These are phyloP conservation scores for Acrocephalus kingi DNA, from an alignment of 2,113 vertebrate species.

Conservation along the genomic window DNA sequence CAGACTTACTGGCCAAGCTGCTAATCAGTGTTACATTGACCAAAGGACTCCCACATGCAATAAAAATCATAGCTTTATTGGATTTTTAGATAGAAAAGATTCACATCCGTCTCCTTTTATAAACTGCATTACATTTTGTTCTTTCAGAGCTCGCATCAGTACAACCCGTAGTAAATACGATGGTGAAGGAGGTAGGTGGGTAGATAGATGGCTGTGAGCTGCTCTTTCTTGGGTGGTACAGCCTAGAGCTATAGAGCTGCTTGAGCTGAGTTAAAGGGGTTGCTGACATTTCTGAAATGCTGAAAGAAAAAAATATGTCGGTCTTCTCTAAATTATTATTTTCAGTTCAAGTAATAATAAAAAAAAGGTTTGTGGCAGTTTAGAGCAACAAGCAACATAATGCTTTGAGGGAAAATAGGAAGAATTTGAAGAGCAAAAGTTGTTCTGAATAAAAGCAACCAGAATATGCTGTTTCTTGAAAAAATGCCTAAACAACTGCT, in stretches of 20 bases:
- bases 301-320: background rate
- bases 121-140: conserved; percentile 8
- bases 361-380: background rate
- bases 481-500: background rate
- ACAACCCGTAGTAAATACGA: background rate
- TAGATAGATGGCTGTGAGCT: background rate
- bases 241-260: background rate
- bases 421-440: background rate
- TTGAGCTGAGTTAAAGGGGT: background rate
- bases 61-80: conserved; percentile 56
- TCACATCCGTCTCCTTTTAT: conserved; percentile 27
- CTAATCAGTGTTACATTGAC: conserved; percentile 29
- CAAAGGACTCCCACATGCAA: conserved; percentile 43
- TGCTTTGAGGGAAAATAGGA: conserved; percentile 4
- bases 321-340: background rate
- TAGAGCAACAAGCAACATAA: background rate
- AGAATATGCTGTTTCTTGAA: conserved; percentile 9
- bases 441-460: background rate
- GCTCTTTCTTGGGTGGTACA: conserved; percentile 10
- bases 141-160: background rate
- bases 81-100: conserved; percentile 40
- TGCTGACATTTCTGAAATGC: conserved; percentile 10
- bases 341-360: background rate
- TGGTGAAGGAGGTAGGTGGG: background rate
- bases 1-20: conserved; percentile 12